Evolutionary conservation across 2,113 vertebrate species (phyloP), one percentile per base, ranked within the genome.

Genomic region (Scomber japonicus): DNA sequence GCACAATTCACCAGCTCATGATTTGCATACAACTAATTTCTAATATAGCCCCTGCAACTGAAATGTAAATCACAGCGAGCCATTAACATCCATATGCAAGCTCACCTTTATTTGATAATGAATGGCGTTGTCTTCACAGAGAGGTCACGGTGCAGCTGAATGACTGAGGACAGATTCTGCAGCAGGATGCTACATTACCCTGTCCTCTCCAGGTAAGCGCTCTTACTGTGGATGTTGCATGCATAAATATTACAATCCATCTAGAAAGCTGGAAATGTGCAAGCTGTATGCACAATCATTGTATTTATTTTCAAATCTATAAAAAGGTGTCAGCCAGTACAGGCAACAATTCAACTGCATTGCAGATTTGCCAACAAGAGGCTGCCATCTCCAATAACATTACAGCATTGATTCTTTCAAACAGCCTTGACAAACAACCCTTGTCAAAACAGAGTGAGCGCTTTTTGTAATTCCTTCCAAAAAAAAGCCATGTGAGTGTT

Each of bases 21-120:
- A 78, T 75, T 87, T 80, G 84, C 68, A 49, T 86, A 24, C 6
- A 61, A 80, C 56, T 79, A 51, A 82, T 89, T 88, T 85, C 63
- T 80, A 48, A 71, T 57, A 60, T n/a, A 48, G 55, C 69, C 62
- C 53, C 57, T 57, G 57, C 45, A 85, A 87, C 71, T 88, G 79
- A 85, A 88, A 86, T 90, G 82, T 77, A 87, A 86, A 91, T 91
- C 45, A 82, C 73, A 63, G 46, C 72, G 17, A 79, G 44, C 16
- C 61, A 82, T 78, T 84, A 68, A 87, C 86, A 89, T 81, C 85
- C 45, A 78, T 80, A 73, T 40, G 59, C 51, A 88, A 69, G 76
- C 66, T 76, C 63, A 45, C 50, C 49, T 45, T 71, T 71, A 82
- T 81, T 84, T 82, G 71, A 86, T 80, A 75, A 85, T 71, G 68